These are phyloP conservation scores for Drosophila nebulosa DNA, from an alignment of 1,140 invertebrate genomes.

Conservation along the genomic window DNA sequence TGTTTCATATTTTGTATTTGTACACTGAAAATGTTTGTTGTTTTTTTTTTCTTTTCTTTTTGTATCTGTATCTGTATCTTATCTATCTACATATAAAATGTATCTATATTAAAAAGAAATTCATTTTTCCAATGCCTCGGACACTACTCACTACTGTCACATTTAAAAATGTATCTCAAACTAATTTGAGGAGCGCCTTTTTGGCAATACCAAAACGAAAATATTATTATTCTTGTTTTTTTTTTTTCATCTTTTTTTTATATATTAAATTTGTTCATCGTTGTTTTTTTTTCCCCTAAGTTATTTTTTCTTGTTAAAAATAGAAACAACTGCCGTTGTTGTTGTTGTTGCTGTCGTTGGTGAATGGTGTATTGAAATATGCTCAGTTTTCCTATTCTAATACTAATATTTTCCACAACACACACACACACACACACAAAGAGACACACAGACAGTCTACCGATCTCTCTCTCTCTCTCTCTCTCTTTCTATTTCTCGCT, in stretches of 20 bases:
- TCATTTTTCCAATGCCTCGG: constrained; percentile 57
- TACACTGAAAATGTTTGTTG: no score
- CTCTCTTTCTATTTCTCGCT: no score
- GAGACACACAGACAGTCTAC: not conserved
- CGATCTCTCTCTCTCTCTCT: not conserved
- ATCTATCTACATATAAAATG: not conserved
- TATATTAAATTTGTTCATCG: constrained; percentile 14
- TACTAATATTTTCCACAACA: constrained; percentile 62
- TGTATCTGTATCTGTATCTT: not conserved
- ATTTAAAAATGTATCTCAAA: constrained; percentile 76
- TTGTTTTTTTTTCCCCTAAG: not conserved
- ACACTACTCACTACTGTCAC: constrained; percentile 74
- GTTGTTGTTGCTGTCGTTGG: not conserved
- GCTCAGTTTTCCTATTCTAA: constrained; percentile 53
- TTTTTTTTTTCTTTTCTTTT: not conserved
- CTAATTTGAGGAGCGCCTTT: constrained; percentile 69
- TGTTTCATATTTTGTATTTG: no score
- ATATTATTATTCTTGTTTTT: constrained; percentile 30
- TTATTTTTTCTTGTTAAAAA: constrained; percentile 37
- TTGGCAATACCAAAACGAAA: constrained; percentile 51
- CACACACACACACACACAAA: not conserved
- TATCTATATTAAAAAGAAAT: constrained; percentile 20
- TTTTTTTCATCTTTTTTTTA: constrained; percentile 25
- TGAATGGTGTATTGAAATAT: constrained; percentile 59
- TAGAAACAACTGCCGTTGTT: constrained; percentile 40